phyloP scores from a whole-genome alignment of 2,888 invertebrate genomes.

The Ichneumoninae sp. region DNA sequence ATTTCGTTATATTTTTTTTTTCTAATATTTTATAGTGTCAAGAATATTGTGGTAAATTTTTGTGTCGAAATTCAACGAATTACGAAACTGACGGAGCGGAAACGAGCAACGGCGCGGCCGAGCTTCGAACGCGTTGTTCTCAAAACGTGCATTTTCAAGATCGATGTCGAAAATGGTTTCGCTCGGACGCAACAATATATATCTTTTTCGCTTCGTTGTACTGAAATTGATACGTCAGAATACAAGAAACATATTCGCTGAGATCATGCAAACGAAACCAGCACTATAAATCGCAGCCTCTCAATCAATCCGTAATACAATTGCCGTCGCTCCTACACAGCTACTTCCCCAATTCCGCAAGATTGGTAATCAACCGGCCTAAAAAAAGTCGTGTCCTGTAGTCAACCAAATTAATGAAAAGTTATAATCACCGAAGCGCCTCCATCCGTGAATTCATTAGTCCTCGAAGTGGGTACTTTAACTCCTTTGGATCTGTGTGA shows the following conservation, averaged over 20 bases:
- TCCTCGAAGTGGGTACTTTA: conserved; percentile 21
- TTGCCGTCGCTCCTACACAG: not conserved
- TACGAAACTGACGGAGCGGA: no score
- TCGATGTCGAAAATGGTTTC: no score
- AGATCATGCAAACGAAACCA: not conserved
- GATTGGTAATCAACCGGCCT: not conserved
- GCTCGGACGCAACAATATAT: not conserved
- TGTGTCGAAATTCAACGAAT: no score
- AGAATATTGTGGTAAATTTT: no score
- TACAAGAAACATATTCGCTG: not conserved
- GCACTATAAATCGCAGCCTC: not conserved
- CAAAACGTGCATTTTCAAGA: no score
- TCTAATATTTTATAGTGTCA: no score
- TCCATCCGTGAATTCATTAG: conserved; percentile 31
- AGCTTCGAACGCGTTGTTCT: no score
- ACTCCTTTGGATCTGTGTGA: conserved; percentile 13
- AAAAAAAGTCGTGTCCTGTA: not conserved
- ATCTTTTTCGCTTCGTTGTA: not conserved
- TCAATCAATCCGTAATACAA: not conserved
- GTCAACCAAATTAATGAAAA: conserved; percentile 14
- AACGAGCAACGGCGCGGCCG: no score
- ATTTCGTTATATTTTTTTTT: no score
- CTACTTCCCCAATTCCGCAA: not conserved
- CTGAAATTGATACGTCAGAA: not conserved
- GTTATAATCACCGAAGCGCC: conserved; percentile 24